phyloP scores from a whole-genome alignment of 2,888 invertebrate genomes.

The Invenusta paracnida region DNA sequence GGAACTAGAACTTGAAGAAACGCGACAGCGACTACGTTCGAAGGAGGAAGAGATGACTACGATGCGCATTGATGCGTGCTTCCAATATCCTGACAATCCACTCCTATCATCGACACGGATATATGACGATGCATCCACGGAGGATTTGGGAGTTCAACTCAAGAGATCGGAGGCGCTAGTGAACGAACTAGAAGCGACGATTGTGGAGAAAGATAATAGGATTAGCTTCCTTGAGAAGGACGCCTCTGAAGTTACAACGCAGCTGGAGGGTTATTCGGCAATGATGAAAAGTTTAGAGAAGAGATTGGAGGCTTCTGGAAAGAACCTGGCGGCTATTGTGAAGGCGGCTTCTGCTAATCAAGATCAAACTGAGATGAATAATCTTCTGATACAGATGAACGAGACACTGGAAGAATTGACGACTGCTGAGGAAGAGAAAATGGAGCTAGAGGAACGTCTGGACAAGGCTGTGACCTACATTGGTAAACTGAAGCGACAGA shows the following conservation, averaged over 20 bases:
- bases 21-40: background rate
- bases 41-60: constrained; percentile 2
- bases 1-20: background rate
- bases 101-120: background rate
- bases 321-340: background rate
- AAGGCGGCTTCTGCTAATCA: background rate
- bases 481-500: constrained; percentile 17
- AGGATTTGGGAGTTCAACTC: background rate
- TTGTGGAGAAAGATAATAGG: constrained; percentile 38
- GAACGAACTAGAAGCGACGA: constrained; percentile 40
- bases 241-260: constrained; percentile 13
- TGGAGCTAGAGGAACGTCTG: constrained; percentile 11
- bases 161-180: background rate
- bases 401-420: constrained; percentile 6
- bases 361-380: constrained; percentile 15
- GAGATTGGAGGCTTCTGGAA: constrained; percentile 34
- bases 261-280: constrained; percentile 32
- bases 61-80: background rate
- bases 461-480: constrained; percentile 14
- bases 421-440: background rate
- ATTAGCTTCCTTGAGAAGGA: constrained; percentile 38
- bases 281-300: constrained; percentile 36
- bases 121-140: background rate
- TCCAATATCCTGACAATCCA: background rate
- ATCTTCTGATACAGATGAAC: background rate